Conservation (phyloP, 2,797 vertebrate species). For the Siniperca undulata region DNA sequence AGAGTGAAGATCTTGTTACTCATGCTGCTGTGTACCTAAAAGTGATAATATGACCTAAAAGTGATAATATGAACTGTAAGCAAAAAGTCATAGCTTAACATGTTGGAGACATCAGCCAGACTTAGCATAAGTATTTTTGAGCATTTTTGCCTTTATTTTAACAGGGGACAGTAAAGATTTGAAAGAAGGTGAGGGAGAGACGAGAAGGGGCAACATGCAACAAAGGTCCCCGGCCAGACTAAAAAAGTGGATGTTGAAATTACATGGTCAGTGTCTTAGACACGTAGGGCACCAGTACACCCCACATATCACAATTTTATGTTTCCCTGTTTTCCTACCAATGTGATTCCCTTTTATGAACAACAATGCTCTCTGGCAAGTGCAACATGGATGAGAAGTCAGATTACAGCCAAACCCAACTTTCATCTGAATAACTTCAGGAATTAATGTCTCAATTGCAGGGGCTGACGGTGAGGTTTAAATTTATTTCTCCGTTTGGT, state of each 20-base stretch:
- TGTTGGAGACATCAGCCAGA: slow-evolving; percentile 6
- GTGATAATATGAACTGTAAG: neutral
- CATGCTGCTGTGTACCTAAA: neutral
- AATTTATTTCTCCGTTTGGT: neutral
- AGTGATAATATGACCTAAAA: neutral
- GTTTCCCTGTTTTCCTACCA: slow-evolving; percentile 1
- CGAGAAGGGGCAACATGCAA: slow-evolving; percentile 11
- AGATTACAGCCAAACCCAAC: slow-evolving; percentile 11
- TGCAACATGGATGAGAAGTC: slow-evolving; percentile 18
- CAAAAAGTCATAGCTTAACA: neutral
- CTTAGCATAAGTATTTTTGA: neutral
- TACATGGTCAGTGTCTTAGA: slow-evolving; percentile 13
- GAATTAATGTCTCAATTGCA: neutral
- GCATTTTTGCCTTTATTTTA: neutral
- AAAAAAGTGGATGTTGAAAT: slow-evolving; percentile 15
- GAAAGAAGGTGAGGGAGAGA: neutral
- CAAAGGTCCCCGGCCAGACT: slow-evolving; percentile 23
- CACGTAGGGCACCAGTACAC: neutral
- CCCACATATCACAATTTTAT: neutral
- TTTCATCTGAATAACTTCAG: slow-evolving; percentile 4
- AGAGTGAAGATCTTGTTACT: slow-evolving; percentile 1
- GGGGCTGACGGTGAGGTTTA: neutral
- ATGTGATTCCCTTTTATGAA: slow-evolving; percentile 1
- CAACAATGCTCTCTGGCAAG: slow-evolving; percentile 24
- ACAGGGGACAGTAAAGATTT: neutral